Conservation (phyloP, 2,797 vertebrate species). For the Linurgus olivaceus region DNA sequence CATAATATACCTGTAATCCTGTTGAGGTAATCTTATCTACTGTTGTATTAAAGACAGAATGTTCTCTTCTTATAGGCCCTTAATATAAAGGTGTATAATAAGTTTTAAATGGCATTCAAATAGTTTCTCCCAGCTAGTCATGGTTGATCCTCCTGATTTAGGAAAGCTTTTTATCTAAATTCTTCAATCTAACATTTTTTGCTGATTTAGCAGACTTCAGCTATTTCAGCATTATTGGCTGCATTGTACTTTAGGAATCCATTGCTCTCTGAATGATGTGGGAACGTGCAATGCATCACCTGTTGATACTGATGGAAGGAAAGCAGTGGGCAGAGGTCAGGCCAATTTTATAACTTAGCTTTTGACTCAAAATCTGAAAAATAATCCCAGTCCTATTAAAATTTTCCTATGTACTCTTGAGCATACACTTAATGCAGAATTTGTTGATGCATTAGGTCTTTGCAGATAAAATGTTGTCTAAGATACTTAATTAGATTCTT, state of each 20-base stretch:
- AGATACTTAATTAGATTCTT: not conserved
- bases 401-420: not conserved
- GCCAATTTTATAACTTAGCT: not conserved
- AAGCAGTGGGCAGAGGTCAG: not conserved
- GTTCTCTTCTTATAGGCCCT: not conserved
- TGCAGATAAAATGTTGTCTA: not conserved
- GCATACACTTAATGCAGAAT: not conserved
- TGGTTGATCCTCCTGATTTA: not conserved
- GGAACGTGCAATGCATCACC: not conserved
- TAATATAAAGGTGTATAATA: not conserved
- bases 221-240: not conserved
- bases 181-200: not conserved
- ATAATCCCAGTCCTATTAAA: not conserved
- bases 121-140: not conserved
- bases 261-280: not conserved
- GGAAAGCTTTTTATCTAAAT: not conserved
- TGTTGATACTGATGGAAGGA: not conserved
- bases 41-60: conserved; percentile 3
- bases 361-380: not conserved
- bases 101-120: not conserved
- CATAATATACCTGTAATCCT: conserved; percentile 12
- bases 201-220: not conserved
- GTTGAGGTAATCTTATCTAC: not conserved
- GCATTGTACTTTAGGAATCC: not conserved
- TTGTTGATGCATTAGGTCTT: not conserved